Conservation (phyloP, 2,113 vertebrate genomes). For the Castor canadensis region DNA sequence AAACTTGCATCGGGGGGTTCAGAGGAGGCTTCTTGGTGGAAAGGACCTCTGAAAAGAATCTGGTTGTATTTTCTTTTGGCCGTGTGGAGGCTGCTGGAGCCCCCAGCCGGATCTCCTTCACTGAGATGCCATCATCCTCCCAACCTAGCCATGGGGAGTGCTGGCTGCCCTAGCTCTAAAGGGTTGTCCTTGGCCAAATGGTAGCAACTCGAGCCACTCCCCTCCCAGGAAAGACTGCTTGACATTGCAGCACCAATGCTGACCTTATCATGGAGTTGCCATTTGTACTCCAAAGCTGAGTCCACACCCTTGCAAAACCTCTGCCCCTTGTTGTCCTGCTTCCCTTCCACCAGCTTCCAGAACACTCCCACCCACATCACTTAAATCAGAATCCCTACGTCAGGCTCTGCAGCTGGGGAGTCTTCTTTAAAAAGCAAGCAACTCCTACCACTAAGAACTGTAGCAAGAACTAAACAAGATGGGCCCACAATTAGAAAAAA, state of each 20-base stretch:
- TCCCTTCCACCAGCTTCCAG: background rate
- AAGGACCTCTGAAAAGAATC: background rate
- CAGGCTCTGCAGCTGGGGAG: background rate
- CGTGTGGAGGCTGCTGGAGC: background rate
- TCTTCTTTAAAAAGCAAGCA: background rate
- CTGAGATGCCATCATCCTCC: no score
- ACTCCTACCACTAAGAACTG: background rate
- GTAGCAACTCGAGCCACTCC: background rate
- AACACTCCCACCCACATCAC: background rate
- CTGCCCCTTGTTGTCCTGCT: background rate
- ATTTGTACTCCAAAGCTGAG: background rate
- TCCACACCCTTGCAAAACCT: background rate
- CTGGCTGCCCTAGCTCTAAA: background rate
- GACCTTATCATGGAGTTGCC: background rate
- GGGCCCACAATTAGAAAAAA: background rate
- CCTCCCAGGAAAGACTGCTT: background rate
- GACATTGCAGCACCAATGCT: background rate
- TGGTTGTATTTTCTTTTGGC: background rate
- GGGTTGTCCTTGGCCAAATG: background rate
- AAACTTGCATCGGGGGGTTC: background rate
- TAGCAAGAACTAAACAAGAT: constrained; percentile 22
- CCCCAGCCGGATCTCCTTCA: background rate
- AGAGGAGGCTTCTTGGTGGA: background rate
- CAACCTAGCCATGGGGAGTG: background rate
- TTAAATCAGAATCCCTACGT: background rate